These are phyloP conservation scores for Ariopsis seemanni DNA, from an alignment of 2,113 vertebrate species.

Conservation along the genomic window DNA sequence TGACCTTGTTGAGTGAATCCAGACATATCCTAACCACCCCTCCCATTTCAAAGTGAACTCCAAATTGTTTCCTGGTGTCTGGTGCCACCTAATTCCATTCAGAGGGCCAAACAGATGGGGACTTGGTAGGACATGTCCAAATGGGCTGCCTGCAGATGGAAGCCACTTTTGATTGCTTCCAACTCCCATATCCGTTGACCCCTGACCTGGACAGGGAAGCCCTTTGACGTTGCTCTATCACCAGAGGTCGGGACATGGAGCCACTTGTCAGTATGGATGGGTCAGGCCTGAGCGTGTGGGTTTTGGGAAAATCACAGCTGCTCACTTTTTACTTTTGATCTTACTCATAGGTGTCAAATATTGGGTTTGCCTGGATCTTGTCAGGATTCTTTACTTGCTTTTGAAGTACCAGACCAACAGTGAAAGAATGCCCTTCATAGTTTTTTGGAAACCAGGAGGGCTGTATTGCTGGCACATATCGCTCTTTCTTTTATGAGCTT, in stretches of 20 bases:
- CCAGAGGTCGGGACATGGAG: slow-evolving; percentile 52
- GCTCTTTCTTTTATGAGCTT: slow-evolving; percentile 35
- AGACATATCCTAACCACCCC: slow-evolving; percentile 30
- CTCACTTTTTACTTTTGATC: slow-evolving; percentile 67
- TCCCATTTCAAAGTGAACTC: slow-evolving; percentile 20
- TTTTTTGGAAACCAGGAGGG: slow-evolving; percentile 19
- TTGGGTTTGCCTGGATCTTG: slow-evolving; percentile 19
- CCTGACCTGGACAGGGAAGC: slow-evolving; percentile 70
- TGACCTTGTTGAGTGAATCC: slow-evolving; percentile 39
- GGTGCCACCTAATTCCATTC: slow-evolving; percentile 42
- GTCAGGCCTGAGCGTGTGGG: slow-evolving; percentile 60
- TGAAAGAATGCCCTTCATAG: slow-evolving; percentile 12
- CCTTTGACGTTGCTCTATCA: slow-evolving; percentile 55
- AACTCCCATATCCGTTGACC: slow-evolving; percentile 61
- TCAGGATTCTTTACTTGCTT: slow-evolving; percentile 25
- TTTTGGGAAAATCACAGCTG: slow-evolving; percentile 74
- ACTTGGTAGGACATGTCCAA: slow-evolving; percentile 64
- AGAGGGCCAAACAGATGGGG: slow-evolving; percentile 42
- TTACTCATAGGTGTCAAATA: slow-evolving; percentile 36
- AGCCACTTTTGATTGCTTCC: slow-evolving; percentile 71
- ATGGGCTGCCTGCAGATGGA: slow-evolving; percentile 64
- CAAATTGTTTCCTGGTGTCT: slow-evolving; percentile 42
- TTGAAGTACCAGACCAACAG: slow-evolving; percentile 24
- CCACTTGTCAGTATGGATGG: slow-evolving; percentile 47
- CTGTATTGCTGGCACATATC: slow-evolving; percentile 25